A percentile compares a stretch with the other conserved stretches of the same genome.
Conservation (phyloP, 2,888 invertebrate genomes). For the Ophion ellenae region DNA sequence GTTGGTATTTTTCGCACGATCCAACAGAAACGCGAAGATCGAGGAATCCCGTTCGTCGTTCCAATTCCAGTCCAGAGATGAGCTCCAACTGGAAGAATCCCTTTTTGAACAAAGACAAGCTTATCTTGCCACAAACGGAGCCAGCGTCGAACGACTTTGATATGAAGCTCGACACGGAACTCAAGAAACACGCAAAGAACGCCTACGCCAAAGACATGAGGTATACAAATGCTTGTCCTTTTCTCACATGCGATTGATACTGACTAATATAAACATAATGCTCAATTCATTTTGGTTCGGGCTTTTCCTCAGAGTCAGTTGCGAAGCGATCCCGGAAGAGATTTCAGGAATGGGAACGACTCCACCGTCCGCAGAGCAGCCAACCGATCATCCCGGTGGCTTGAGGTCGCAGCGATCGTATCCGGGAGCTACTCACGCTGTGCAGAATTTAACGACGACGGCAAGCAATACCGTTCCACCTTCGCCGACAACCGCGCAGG, state of each 20-base stretch:
- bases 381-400: slow-evolving; percentile 83
- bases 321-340: slow-evolving; percentile 96
- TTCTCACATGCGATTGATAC: background rate
- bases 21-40: slow-evolving; percentile 84
- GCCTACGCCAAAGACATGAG: slow-evolving; percentile 89
- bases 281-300: background rate
- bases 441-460: slow-evolving; percentile 78
- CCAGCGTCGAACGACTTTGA: slow-evolving; percentile 76
- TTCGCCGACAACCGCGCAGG: slow-evolving; percentile 83
- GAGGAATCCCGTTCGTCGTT: slow-evolving; percentile 93
- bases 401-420: slow-evolving; percentile 84
- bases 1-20: background rate
- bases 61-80: slow-evolving; percentile 97
- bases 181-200: slow-evolving; percentile 88
- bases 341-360: slow-evolving; percentile 90
- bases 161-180: slow-evolving; percentile 82
- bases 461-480: slow-evolving; percentile 83
- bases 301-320: slow-evolving; percentile 87
- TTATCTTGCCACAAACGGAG: slow-evolving; percentile 76
- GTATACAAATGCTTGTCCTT: slow-evolving; percentile 64
- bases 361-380: slow-evolving; percentile 86
- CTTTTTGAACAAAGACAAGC: slow-evolving; percentile 85
- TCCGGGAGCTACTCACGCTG: slow-evolving; percentile 83
- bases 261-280: background rate
- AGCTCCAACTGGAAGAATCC: slow-evolving; percentile 93